Conservation (phyloP, 2,113 vertebrate genomes). For the western clawed frog (Xenopus tropicalis) region UCB_Xtro_10.0 CM004447.2:121972001-121972500, state of each 20-base stretch:
- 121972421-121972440: too few relatives aligned
- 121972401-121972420: too few relatives aligned
- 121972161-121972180: constrained; percentile 34
- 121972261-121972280: constrained; percentile 15
- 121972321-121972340: too few relatives aligned
- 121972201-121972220: constrained; percentile 24
- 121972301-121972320: too few relatives aligned
- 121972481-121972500: too few relatives aligned
- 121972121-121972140: constrained; percentile 42
- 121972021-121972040: constrained; percentile 46
- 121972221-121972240: constrained; percentile 13
- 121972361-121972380: too few relatives aligned
- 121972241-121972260: constrained; percentile 22
- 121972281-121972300: background rate
- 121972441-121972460: too few relatives aligned
- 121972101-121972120: constrained; percentile 44
- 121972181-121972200: constrained; percentile 21
- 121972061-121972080: constrained; percentile 46
- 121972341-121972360: too few relatives aligned
- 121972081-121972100: constrained; percentile 47
- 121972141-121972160: constrained; percentile 43
- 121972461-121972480: too few relatives aligned
- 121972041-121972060: constrained; percentile 46
- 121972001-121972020: constrained; percentile 45
- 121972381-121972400: too few relatives aligned